Evolutionary conservation across 2,888 invertebrate genomes (phyloP).

Genomic region (Caenorhabditis drosophilae): DNA sequence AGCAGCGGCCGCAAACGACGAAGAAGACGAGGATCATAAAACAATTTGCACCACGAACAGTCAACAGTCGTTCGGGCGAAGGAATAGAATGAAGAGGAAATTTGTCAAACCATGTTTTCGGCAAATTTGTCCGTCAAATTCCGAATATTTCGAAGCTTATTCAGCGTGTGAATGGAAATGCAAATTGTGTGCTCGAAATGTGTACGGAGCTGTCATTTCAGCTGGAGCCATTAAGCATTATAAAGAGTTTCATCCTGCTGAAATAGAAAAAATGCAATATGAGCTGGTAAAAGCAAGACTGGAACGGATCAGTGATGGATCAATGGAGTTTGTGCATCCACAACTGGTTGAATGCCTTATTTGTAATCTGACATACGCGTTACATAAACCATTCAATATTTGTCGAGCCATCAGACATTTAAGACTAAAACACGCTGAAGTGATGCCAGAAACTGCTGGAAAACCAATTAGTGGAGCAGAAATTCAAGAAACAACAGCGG

Average conservation of each 20-base stretch:
- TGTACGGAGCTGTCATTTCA: conserved; percentile 54
- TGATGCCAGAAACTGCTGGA: conserved; percentile 66
- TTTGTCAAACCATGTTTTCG: conserved; percentile 64
- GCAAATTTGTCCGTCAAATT: conserved; percentile 63
- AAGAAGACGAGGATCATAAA: conserved; percentile 12
- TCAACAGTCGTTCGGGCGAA: conserved; percentile 58
- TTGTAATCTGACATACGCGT: conserved; percentile 62
- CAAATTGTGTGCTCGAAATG: conserved; percentile 50
- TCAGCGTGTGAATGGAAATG: conserved; percentile 67
- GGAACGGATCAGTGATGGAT: conserved; percentile 65
- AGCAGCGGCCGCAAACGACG: conserved; percentile 11
- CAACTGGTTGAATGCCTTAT: conserved; percentile 66
- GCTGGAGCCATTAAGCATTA: conserved; percentile 64
- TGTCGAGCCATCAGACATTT: conserved; percentile 67
- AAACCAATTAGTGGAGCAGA: conserved; percentile 27
- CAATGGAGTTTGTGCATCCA: conserved; percentile 66
- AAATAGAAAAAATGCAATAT: conserved; percentile 62
- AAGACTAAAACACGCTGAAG: conserved; percentile 59
- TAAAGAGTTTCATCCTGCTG: conserved; percentile 57
- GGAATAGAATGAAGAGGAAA: conserved; percentile 64
- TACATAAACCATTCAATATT: conserved; percentile 67
- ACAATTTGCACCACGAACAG: conserved; percentile 52
- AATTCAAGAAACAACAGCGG: conserved; percentile 9
- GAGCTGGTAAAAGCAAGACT: conserved; percentile 63
- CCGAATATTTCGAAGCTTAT: conserved; percentile 55